Evolutionary conservation across 2,888 invertebrate genomes (phyloP).

Genomic region (Drosophila gaucha): DNA sequence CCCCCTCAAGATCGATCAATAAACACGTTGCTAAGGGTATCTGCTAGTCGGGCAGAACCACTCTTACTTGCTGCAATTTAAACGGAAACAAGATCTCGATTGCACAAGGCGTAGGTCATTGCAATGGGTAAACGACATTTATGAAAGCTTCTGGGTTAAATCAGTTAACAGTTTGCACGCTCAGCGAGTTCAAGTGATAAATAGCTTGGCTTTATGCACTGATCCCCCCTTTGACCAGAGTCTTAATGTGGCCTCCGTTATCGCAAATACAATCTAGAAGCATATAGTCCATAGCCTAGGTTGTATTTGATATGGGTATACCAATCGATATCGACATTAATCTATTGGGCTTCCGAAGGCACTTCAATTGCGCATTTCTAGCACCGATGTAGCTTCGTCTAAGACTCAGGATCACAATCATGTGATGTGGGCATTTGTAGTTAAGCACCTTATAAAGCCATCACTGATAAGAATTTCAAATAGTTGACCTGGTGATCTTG

Average conservation of each 20-base stretch:
- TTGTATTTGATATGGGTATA: slow-evolving; percentile 13
- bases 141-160: slow-evolving; percentile 17
- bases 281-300: background rate
- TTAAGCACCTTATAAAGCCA: slow-evolving; percentile 7
- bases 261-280: background rate
- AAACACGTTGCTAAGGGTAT: too few relatives aligned
- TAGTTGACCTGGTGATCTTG: slow-evolving; percentile 9
- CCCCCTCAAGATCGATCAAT: too few relatives aligned
- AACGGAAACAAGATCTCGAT: slow-evolving; percentile 26
- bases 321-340: slow-evolving; percentile 33
- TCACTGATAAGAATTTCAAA: slow-evolving; percentile 2
- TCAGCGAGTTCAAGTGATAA: slow-evolving; percentile 1
- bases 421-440: slow-evolving; percentile 36
- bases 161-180: slow-evolving; percentile 22
- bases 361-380: slow-evolving; percentile 35
- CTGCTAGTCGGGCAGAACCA: background rate
- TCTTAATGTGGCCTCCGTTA: slow-evolving; percentile 26
- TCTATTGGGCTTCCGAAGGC: slow-evolving; percentile 36
- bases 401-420: slow-evolving; percentile 35
- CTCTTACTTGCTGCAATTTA: slow-evolving; percentile 4
- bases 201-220: slow-evolving; percentile 1
- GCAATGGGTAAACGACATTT: too few relatives aligned
- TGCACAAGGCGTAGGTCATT: slow-evolving; percentile 15
- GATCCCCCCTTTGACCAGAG: slow-evolving; percentile 20
- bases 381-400: background rate